phyloP scores from a whole-genome alignment of 2,797 vertebrate species.

The Ctenosaura bakeri region DNA sequence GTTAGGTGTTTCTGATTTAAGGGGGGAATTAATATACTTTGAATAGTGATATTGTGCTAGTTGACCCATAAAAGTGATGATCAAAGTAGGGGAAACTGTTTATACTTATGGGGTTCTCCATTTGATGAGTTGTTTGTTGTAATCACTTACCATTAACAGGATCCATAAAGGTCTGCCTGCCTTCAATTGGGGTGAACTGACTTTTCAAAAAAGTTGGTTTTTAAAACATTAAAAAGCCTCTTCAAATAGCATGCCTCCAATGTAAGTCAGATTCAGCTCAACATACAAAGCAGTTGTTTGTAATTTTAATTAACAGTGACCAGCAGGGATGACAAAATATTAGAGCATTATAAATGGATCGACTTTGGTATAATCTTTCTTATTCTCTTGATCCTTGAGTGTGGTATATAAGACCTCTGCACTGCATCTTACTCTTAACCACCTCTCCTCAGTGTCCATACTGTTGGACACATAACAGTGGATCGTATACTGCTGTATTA shows the following conservation, averaged over 20 bases:
- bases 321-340: not conserved
- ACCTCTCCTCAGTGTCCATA: too few species aligned
- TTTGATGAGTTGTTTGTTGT: not conserved
- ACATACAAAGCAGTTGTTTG: not conserved
- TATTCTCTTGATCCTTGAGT: not conserved
- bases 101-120: not conserved
- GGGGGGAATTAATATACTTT: not conserved
- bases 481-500: not conserved
- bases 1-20: not conserved
- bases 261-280: not conserved
- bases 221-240: not conserved
- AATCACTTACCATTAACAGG: not conserved
- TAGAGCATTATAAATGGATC: not conserved
- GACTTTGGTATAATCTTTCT: not conserved
- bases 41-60: not conserved
- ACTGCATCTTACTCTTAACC: not conserved
- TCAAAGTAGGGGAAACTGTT: not conserved
- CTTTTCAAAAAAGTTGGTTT: not conserved
- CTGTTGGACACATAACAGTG: not conserved
- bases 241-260: not conserved
- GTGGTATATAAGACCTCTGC: not conserved
- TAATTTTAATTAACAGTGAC: not conserved
- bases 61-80: not conserved
- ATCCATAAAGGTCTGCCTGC: not conserved
- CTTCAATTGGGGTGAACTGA: not conserved